phyloP scores from a whole-genome alignment of 2,797 vertebrate genomes.

The Acropternis orthonyx region DNA sequence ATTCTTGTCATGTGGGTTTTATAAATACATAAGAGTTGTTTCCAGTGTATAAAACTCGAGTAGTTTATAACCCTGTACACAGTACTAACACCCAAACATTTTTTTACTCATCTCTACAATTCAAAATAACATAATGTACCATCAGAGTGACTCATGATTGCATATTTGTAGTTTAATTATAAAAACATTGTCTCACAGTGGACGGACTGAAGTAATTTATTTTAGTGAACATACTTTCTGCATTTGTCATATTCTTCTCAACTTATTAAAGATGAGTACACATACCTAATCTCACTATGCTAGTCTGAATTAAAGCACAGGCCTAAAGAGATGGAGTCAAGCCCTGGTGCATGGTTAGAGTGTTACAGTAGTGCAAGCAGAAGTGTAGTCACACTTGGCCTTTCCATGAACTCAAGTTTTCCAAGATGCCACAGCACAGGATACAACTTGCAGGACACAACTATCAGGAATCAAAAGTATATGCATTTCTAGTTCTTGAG shows the following conservation, averaged over 20 bases:
- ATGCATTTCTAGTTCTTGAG: neutral
- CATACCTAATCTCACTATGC: neutral
- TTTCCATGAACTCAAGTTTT: neutral
- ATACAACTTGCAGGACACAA: neutral
- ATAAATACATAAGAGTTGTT: slow-evolving; percentile 43
- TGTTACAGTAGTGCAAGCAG: neutral
- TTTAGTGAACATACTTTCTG: slow-evolving; percentile 45
- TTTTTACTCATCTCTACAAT: slow-evolving; percentile 22
- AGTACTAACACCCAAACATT: slow-evolving; percentile 2
- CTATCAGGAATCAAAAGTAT: slow-evolving; percentile 18
- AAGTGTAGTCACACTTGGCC: neutral
- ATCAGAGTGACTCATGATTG: slow-evolving; percentile 41
- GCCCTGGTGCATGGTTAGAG: neutral
- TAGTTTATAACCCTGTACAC: slow-evolving; percentile 7
- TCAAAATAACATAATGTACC: slow-evolving; percentile 40
- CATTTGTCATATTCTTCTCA: slow-evolving; percentile 48
- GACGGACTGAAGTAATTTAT: slow-evolving; percentile 60
- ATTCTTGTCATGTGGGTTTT: slow-evolving; percentile 48
- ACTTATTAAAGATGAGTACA: slow-evolving; percentile 29
- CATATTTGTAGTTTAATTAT: slow-evolving; percentile 53
- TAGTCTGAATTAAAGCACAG: neutral
- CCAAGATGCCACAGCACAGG: neutral
- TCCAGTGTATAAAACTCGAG: neutral
- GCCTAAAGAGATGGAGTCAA: neutral
- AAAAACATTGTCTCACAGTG: slow-evolving; percentile 59